Evolutionary conservation across 2,113 vertebrate genomes (phyloP).

Genomic region (Mormyrus iriodes): DNA sequence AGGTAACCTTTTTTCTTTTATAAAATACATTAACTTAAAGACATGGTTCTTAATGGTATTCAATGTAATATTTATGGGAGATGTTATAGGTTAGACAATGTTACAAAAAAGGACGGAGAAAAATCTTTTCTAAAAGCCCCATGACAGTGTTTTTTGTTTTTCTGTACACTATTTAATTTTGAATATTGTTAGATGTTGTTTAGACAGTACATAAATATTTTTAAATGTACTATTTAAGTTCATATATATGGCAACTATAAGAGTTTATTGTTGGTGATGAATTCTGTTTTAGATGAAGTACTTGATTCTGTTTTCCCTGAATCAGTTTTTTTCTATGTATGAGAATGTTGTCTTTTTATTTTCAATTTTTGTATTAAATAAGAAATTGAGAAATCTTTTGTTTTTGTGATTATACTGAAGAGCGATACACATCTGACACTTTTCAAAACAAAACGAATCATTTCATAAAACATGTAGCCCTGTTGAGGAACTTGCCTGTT

Average conservation of each 20-base stretch:
- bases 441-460: neutral
- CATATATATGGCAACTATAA: neutral
- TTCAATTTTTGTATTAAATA: constrained; percentile 6
- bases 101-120: neutral
- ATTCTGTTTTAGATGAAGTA: neutral
- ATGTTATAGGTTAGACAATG: neutral
- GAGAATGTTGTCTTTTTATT: neutral
- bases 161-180: neutral
- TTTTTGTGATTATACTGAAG: neutral
- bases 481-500: neutral
- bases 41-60: neutral
- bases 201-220: neutral
- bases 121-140: neutral
- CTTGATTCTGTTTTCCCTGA: neutral
- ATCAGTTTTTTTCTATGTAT: neutral
- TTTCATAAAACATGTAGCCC: neutral
- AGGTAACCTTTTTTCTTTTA: neutral
- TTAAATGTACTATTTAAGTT: constrained; percentile 9
- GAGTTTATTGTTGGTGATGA: neutral
- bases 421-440: neutral
- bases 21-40: neutral
- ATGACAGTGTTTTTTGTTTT: neutral
- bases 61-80: neutral
- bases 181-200: neutral
- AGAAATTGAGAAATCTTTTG: neutral